A percentile compares a stretch with the other conserved stretches of the same genome.
phyloP scores from a whole-genome alignment of 2,113 vertebrate species.

The Corythoichthys haematopterus region DNA sequence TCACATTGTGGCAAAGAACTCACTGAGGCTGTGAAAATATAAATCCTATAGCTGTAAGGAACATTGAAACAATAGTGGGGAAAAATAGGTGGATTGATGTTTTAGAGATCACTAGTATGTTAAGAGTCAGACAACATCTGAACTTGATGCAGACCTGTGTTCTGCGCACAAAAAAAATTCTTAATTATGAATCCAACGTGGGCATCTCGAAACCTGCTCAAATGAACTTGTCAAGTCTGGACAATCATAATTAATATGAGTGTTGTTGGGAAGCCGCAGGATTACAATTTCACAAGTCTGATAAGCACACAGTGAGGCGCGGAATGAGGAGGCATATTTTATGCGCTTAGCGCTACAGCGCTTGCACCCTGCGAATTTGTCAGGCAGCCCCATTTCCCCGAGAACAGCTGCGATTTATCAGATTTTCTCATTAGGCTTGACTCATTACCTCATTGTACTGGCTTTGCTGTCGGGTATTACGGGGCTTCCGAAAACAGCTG shows the following conservation, averaged over 20 bases:
- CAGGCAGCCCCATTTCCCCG: constrained; percentile 62
- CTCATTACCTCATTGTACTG: constrained; percentile 70
- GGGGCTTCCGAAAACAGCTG: constrained; percentile 44
- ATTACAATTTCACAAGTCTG: constrained; percentile 80
- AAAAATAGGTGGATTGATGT: too few relatives aligned
- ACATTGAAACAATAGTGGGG: too few relatives aligned
- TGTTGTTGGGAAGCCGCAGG: constrained; percentile 78
- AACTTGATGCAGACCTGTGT: neutral
- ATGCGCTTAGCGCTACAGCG: constrained; percentile 72
- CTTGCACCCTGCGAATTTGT: constrained; percentile 78
- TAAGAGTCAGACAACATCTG: too few relatives aligned
- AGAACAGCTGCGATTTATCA: constrained; percentile 74
- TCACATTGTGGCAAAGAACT: too few relatives aligned
- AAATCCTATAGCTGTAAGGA: too few relatives aligned
- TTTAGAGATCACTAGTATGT: too few relatives aligned
- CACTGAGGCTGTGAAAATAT: too few relatives aligned
- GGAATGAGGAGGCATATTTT: constrained; percentile 83
- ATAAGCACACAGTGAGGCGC: constrained; percentile 81
- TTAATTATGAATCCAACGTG: neutral
- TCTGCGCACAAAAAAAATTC: neutral
- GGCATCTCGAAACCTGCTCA: constrained; percentile 48
- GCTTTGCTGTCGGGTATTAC: constrained; percentile 58
- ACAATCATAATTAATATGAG: constrained; percentile 92
- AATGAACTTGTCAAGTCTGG: constrained; percentile 86
- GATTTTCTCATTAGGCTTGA: constrained; percentile 79